A percentile compares a stretch with the other conserved stretches of the same genome.
Evolutionary conservation across 2,797 vertebrate genomes (phyloP).

Genomic region (Pterois miles): DNA sequence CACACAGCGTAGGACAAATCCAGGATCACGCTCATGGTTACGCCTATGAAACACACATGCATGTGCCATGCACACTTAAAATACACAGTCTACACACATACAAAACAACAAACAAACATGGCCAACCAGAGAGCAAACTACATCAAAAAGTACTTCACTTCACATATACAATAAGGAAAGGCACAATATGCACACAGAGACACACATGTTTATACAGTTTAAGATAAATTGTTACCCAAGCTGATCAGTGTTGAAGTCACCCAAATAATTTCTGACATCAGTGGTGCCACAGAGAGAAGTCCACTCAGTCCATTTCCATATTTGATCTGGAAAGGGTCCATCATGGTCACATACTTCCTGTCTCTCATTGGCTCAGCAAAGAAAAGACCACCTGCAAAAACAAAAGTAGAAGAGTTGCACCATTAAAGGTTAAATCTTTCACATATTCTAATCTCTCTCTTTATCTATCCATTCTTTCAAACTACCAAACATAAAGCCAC

Average conservation of each 20-base stretch:
- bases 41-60: slow-evolving; percentile 56
- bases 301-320: slow-evolving; percentile 56
- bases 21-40: slow-evolving; percentile 82
- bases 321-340: slow-evolving; percentile 71
- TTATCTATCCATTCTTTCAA: neutral
- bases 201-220: neutral
- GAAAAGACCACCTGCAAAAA: slow-evolving; percentile 58
- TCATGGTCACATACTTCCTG: slow-evolving; percentile 66
- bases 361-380: slow-evolving; percentile 63
- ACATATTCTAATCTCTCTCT: neutral
- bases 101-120: neutral
- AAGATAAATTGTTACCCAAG: slow-evolving; percentile 38
- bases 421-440: neutral
- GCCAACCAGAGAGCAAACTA: neutral
- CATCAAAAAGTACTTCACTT: too few relatives aligned
- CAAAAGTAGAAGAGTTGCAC: neutral
- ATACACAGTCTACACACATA: neutral
- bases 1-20: slow-evolving; percentile 71
- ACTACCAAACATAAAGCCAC: neutral
- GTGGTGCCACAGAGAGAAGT: slow-evolving; percentile 38
- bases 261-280: slow-evolving; percentile 53
- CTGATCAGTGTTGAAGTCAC: slow-evolving; percentile 50
- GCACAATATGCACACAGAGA: neutral
- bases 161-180: too few relatives aligned
- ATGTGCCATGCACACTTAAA: neutral